Base-by-base conservation (phyloP, 1,140 invertebrate genomes). In the Daktulosphaira vitifoliae region DNA sequence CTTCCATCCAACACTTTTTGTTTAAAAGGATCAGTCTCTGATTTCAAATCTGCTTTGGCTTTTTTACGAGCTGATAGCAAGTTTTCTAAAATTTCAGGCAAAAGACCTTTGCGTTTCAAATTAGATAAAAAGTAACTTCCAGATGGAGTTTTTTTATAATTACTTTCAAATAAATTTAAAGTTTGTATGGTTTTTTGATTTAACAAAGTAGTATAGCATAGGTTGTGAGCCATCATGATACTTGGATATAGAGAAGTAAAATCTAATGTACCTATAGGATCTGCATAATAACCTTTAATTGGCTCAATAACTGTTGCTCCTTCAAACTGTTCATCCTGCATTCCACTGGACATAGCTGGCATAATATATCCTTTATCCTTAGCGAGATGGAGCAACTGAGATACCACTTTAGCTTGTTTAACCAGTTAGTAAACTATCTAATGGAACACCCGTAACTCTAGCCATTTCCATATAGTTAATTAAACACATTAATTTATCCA, bases 401-500 rank as follows among this genome's bases (percentile, higher is more conserved):
- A 98, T 5, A 99, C 84, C 66, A 99, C 96, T 84, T 99, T 99
- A 49, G 99, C 96, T 77, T 99, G 97, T 75, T 99, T 96, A 97
- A 70, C 96, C 83, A 22, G 91, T 93, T 15, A 99, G 78, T 29
- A 99, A 80, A 74, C 92, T 95, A 25, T 86, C 83, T 1, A 99
- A 78, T 0, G 96, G 88, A 2, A 99, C 96, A 54, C 97, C 97
- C 3, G 97, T 99, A 0, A 99, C 96, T 74, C 97, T 85, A 9
- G 97, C 93, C 97, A 99, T 99, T 81, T 99, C 97, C 86, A 99
- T 97, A 73, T 98, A 98, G 78, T 99, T 99, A 66, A 99, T 95
- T 69, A 99, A 87, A 73, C 92, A 96, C 93, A 99, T 98, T 13
- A 99, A 79, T 75, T 99, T 98, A 65, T 97, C 93, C 26, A 99